Evolutionary conservation across 1,140 invertebrate genomes (phyloP).

Genomic region (Drosophila virilis): DNA sequence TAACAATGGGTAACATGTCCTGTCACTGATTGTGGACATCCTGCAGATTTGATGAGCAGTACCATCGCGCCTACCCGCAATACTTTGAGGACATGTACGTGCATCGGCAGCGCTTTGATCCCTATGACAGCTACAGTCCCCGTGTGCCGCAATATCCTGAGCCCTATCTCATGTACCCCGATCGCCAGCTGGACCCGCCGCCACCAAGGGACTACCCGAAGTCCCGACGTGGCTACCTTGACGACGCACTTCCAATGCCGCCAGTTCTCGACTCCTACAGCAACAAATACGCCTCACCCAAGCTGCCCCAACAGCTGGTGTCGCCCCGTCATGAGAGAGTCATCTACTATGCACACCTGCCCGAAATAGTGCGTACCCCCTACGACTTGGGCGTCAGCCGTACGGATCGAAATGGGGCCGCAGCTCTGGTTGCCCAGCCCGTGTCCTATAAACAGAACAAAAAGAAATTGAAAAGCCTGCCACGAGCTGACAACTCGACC

Average conservation of each 20-base stretch:
- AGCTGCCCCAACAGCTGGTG: conserved; percentile 48
- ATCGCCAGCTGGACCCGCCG: conserved; percentile 75
- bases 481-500: conserved; percentile 53
- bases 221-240: conserved; percentile 57
- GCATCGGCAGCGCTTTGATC: conserved; percentile 73
- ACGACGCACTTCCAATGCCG: conserved; percentile 39
- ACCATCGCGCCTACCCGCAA: conserved; percentile 74
- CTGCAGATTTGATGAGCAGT: conserved; percentile 74
- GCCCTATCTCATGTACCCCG: conserved; percentile 78
- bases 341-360: conserved; percentile 85
- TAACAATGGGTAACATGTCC: not conserved
- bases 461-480: conserved; percentile 49
- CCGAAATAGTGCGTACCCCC: conserved; percentile 84
- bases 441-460: conserved; percentile 53
- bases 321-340: conserved; percentile 72
- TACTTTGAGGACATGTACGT: conserved; percentile 80
- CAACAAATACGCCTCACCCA: conserved; percentile 55
- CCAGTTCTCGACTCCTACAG: conserved; percentile 47
- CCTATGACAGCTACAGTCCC: conserved; percentile 81
- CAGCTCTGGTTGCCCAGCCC: conserved; percentile 12
- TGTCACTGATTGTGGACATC: not conserved
- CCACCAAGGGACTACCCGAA: conserved; percentile 64
- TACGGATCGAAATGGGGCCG: conserved; percentile 45
- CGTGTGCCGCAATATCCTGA: conserved; percentile 76
- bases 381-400: conserved; percentile 52